phyloP scores from a whole-genome alignment of 2,797 vertebrate species.

The Manis crassicaudata region DNA sequence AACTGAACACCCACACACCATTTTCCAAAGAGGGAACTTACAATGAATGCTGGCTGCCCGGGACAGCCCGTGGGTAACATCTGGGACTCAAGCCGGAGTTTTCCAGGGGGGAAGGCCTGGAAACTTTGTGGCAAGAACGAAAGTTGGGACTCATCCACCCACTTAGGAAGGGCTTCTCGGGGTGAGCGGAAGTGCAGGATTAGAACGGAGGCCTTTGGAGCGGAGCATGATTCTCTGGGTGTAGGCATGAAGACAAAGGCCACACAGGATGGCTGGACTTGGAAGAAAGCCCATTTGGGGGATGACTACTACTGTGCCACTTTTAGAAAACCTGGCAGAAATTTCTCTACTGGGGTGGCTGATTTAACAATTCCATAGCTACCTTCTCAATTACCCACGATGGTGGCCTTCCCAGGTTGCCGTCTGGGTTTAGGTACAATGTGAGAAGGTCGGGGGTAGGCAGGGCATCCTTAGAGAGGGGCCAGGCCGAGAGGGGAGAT shows the following conservation, averaged over 20 bases:
- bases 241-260: neutral
- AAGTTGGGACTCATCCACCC: neutral
- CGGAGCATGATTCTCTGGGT: neutral
- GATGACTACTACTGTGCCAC: neutral
- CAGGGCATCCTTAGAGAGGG: neutral
- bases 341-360: neutral
- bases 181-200: neutral
- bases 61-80: neutral
- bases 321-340: constrained; percentile 3
- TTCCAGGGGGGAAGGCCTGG: neutral
- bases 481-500: neutral
- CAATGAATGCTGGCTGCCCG: constrained; percentile 46
- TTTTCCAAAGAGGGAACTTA: constrained; percentile 61
- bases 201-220: neutral
- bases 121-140: neutral
- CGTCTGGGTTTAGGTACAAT: neutral
- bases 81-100: constrained; percentile 35
- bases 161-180: neutral
- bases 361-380: neutral
- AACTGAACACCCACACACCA: constrained; percentile 78
- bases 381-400: neutral
- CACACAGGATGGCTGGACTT: neutral
- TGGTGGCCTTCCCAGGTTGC: neutral
- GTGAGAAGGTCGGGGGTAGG: neutral
- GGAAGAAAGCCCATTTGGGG: neutral